Conservation (phyloP, 2,888 invertebrate species). For the Lucinisca nassula region DNA sequence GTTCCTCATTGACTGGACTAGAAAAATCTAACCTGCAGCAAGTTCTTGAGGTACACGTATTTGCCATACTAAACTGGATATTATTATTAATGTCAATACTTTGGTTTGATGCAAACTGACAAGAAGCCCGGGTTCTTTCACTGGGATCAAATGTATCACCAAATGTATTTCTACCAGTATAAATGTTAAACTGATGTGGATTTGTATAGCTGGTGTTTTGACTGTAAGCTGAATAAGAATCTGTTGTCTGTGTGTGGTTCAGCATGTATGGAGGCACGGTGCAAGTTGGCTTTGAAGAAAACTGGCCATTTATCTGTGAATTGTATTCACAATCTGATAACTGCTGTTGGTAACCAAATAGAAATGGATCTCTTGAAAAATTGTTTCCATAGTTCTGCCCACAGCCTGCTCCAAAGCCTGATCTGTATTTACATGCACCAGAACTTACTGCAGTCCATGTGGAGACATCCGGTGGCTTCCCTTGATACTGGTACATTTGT, state of each 20-base stretch:
- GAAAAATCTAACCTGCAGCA: conserved; percentile 42
- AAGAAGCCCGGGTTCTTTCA: neutral
- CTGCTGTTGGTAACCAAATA: neutral
- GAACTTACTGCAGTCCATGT: conserved; percentile 54
- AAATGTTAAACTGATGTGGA: neutral
- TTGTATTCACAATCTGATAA: neutral
- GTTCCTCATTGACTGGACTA: conserved; percentile 24
- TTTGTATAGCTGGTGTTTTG: neutral
- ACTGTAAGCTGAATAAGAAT: neutral
- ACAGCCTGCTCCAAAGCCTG: neutral
- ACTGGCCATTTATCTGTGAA: neutral
- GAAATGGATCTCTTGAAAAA: neutral
- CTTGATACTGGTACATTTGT: conserved; percentile 39
- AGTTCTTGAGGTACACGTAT: neutral
- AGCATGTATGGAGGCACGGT: conserved; percentile 43
- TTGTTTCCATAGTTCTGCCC: neutral
- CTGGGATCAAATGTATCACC: neutral
- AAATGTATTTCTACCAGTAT: neutral
- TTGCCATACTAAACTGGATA: neutral
- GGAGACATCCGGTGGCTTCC: conserved; percentile 54
- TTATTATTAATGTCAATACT: neutral
- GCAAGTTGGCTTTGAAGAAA: conserved; percentile 46
- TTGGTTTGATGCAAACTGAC: conserved; percentile 25
- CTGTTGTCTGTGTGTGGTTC: neutral
- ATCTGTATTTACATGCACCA: neutral